These are phyloP conservation scores for Danaus melanippus DNA, from an alignment of 1,140 invertebrate genomes.

Conservation along the genomic window DNA sequence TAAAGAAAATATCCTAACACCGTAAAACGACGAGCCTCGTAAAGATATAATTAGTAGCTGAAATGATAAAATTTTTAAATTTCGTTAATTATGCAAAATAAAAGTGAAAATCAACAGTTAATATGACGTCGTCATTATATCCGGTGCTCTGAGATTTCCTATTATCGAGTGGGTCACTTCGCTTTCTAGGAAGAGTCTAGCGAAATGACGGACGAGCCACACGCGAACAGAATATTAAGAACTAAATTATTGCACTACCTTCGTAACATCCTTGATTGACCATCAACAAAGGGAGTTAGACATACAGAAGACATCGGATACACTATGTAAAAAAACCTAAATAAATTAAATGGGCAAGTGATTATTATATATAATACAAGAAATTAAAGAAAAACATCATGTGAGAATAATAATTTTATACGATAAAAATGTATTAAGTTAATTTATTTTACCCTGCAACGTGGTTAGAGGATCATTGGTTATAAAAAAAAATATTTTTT, in stretches of 20 bases:
- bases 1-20: too few species aligned
- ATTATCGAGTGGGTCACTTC: conserved; percentile 49
- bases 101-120: conserved; percentile 62
- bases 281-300: conserved; percentile 14
- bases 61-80: conserved; percentile 6
- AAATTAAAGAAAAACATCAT: too few species aligned
- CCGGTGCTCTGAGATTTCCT: conserved; percentile 38
- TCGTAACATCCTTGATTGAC: conserved; percentile 45
- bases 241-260: conserved; percentile 32
- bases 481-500: too few species aligned
- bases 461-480: too few species aligned
- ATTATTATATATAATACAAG: background rate
- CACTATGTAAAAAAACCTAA: too few species aligned
- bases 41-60: too few species aligned
- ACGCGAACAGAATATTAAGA: conserved; percentile 48
- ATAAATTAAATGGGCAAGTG: conserved; percentile 29
- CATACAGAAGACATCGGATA: too few species aligned
- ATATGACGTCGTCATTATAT: conserved; percentile 37
- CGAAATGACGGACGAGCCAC: conserved; percentile 48
- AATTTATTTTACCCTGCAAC: too few species aligned
- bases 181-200: conserved; percentile 62
- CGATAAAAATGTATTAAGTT: too few species aligned
- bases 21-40: too few species aligned
- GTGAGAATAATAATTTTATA: too few species aligned
- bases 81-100: conserved; percentile 31